Evolutionary conservation across 2,797 vertebrate species (phyloP).

Genomic region (Microcaecilia unicolor): DNA sequence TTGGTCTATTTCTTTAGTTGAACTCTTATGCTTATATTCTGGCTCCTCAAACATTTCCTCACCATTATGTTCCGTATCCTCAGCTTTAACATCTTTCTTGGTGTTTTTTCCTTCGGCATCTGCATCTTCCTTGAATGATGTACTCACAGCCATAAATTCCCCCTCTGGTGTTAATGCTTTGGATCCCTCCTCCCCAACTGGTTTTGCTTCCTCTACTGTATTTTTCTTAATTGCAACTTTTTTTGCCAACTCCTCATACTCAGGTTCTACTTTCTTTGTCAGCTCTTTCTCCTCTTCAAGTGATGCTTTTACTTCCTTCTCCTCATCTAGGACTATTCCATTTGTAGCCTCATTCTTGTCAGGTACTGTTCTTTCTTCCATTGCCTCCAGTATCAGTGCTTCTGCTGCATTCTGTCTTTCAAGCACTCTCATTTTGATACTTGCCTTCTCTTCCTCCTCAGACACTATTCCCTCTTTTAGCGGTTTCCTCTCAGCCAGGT

Average conservation of each 20-base stretch:
- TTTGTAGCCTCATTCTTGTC: not conserved
- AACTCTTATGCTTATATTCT: not conserved
- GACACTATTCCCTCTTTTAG: accelerated
- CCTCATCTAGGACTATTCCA: not conserved
- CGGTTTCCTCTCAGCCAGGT: accelerated
- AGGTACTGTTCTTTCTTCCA: no score
- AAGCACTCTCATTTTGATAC: not conserved
- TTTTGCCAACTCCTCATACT: not conserved
- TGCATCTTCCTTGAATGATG: not conserved
- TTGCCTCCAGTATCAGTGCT: not conserved
- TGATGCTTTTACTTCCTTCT: no score
- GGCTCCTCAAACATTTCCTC: not conserved
- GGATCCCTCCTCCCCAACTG: not conserved
- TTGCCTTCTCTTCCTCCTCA: not conserved
- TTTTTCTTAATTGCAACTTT: not conserved
- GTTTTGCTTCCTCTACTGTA: not conserved
- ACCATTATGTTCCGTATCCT: not conserved
- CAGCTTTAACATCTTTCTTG: not conserved
- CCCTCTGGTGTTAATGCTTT: not conserved
- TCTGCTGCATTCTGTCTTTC: not conserved
- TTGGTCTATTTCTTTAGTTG: not conserved
- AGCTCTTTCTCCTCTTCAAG: not conserved
- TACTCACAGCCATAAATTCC: not conserved
- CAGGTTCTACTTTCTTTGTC: not conserved
- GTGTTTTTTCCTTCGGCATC: not conserved